These are phyloP conservation scores for Ostrea edulis DNA, from an alignment of 1,140 invertebrate species.

Conservation along the genomic window DNA sequence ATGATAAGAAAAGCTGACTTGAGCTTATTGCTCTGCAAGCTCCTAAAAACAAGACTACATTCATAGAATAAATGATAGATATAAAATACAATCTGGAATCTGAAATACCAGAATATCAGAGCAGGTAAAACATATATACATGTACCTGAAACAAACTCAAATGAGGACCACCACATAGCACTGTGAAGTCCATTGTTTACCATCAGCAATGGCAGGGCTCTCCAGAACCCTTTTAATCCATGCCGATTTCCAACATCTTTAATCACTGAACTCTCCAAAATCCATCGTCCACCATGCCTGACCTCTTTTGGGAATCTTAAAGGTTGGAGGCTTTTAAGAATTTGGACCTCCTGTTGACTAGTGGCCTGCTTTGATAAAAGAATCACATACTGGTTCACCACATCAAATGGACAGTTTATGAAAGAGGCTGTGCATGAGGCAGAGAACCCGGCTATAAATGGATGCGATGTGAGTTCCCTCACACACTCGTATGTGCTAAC, in stretches of 20 bases:
- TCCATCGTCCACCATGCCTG: conserved; percentile 4
- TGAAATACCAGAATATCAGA: background rate
- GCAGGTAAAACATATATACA: background rate
- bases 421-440: background rate
- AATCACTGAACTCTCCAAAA: conserved; percentile 3
- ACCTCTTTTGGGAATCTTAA: background rate
- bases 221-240: conserved; percentile 13
- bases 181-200: conserved; percentile 19
- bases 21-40: too few relatives aligned
- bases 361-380: background rate
- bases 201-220: conserved; percentile 18
- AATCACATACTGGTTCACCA: conserved; percentile 23
- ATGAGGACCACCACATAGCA: conserved; percentile 16
- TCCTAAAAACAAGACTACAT: too few relatives aligned
- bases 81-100: background rate
- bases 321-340: conserved; percentile 14
- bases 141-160: conserved; percentile 11
- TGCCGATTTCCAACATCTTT: conserved; percentile 16
- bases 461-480: background rate
- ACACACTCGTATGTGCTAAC: conserved; percentile 5
- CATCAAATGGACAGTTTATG: conserved; percentile 31
- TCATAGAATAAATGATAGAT: too few relatives aligned
- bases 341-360: conserved; percentile 13
- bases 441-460: conserved; percentile 12
- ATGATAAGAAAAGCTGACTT: too few relatives aligned